Conservation (phyloP, 2,888 invertebrate genomes). For the Patella caerulea region DNA sequence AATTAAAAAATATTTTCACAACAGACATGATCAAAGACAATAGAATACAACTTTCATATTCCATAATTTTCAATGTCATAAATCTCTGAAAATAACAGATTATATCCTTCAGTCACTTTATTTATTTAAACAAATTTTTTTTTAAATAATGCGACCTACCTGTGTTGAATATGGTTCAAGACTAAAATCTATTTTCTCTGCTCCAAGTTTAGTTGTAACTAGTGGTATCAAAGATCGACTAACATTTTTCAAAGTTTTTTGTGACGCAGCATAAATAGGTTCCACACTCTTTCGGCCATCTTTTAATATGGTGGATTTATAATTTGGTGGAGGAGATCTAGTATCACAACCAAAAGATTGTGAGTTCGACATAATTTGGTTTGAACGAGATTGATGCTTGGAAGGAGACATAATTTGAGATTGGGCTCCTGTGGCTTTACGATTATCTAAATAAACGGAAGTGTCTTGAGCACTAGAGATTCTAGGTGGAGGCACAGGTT, state of each 20-base stretch:
- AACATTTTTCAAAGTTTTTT: conserved; percentile 45
- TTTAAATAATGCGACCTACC: conserved; percentile 43
- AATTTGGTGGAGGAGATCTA: neutral
- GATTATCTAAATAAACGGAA: neutral
- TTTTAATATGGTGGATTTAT: conserved; percentile 12
- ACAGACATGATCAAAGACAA: too few species aligned
- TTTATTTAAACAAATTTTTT: neutral
- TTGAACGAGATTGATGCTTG: neutral
- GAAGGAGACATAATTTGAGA: neutral
- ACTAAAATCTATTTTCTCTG: conserved; percentile 68
- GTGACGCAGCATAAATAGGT: conserved; percentile 33
- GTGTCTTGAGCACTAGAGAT: conserved; percentile 11
- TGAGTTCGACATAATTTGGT: neutral
- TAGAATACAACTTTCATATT: neutral
- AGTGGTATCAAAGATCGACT: conserved; percentile 61
- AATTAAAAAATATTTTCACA: too few species aligned
- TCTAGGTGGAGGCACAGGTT: conserved; percentile 25
- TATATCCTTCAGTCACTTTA: neutral
- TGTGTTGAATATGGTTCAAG: conserved; percentile 67
- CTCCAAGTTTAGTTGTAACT: conserved; percentile 64
- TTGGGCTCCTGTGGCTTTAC: neutral
- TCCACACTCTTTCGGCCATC: conserved; percentile 29
- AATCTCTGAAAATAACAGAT: neutral
- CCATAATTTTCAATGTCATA: neutral
- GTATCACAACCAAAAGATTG: neutral